Evolutionary conservation across 2,888 invertebrate genomes (phyloP).

Genomic region (Pseudoips prasinana): DNA sequence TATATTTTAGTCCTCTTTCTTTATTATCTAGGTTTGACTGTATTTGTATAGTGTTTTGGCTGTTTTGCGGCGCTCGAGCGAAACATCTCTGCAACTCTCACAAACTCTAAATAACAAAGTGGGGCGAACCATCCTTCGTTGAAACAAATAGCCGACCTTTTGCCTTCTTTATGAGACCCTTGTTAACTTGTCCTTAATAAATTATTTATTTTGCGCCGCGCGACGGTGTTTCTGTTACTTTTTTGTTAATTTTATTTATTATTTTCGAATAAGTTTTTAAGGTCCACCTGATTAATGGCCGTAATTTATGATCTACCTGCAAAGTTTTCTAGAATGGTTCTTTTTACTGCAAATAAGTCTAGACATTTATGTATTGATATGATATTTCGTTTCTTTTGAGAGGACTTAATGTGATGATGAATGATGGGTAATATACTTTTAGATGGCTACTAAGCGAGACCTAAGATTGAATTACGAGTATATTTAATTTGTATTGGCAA

Average conservation of each 20-base stretch:
- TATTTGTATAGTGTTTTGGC: too few species aligned
- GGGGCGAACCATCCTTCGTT: conserved; percentile 67
- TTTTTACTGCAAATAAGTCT: too few species aligned
- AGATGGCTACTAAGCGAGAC: too few species aligned
- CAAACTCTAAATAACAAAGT: conserved; percentile 76
- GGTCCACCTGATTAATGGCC: conserved; percentile 36
- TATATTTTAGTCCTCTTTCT: too few species aligned
- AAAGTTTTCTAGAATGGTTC: too few species aligned
- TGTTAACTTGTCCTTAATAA: conserved; percentile 81
- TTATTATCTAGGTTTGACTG: too few species aligned
- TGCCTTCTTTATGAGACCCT: conserved; percentile 81
- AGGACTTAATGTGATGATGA: too few species aligned
- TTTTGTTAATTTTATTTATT: conserved; percentile 69
- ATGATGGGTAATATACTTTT: too few species aligned
- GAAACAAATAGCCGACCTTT: conserved; percentile 80
- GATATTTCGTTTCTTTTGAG: too few species aligned
- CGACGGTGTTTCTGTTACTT: conserved; percentile 52
- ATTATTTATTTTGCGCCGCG: conserved; percentile 73
- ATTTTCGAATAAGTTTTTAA: conserved; percentile 57
- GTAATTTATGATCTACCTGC: conserved; percentile 44
- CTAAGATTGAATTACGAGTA: too few species aligned
- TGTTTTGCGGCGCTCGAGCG: conserved; percentile 46
- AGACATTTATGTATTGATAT: too few species aligned
- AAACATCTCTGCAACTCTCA: conserved; percentile 50
- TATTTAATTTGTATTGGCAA: too few species aligned